Conservation (phyloP, 1,140 invertebrate species). For the Ectropis grisescens region DNA sequence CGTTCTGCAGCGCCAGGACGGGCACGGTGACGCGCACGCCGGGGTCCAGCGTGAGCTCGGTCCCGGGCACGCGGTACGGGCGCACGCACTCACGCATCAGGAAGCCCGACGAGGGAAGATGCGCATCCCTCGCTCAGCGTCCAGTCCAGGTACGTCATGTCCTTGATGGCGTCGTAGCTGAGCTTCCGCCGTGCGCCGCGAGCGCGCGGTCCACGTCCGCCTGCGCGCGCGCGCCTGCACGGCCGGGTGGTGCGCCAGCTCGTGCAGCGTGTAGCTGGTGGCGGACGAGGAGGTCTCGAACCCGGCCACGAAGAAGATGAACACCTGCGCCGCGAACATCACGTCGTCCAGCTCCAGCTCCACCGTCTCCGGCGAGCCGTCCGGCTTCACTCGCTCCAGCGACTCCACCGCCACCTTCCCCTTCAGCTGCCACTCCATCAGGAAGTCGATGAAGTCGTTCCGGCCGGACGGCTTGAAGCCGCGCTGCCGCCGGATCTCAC, state of each 20-base stretch:
- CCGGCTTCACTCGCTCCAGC: conserved; percentile 48
- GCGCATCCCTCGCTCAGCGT: conserved; percentile 66
- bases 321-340: conserved; percentile 63
- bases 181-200: conserved; percentile 42
- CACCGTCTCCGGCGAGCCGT: conserved; percentile 22
- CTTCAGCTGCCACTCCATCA: conserved; percentile 67
- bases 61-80: conserved; percentile 57
- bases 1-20: conserved; percentile 65
- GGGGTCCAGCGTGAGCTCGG: conserved; percentile 44
- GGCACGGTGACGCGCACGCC: conserved; percentile 45
- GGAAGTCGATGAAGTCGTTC: conserved; percentile 71
- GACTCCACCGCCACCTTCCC: conserved; percentile 41
- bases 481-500: conserved; percentile 23
- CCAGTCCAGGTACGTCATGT: conserved; percentile 61
- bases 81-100: conserved; percentile 45
- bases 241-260: conserved; percentile 70
- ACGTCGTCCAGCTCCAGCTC: conserved; percentile 29
- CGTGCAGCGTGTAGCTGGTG: conserved; percentile 67
- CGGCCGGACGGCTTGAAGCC: conserved; percentile 37
- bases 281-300: conserved; percentile 75
- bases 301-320: conserved; percentile 72
- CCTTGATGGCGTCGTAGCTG: conserved; percentile 59
- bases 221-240: conserved; percentile 71
- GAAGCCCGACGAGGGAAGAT: conserved; percentile 57
- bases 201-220: conserved; percentile 70